Conservation (phyloP, 1,140 invertebrate species). For the Eriocheir sinensis region DNA sequence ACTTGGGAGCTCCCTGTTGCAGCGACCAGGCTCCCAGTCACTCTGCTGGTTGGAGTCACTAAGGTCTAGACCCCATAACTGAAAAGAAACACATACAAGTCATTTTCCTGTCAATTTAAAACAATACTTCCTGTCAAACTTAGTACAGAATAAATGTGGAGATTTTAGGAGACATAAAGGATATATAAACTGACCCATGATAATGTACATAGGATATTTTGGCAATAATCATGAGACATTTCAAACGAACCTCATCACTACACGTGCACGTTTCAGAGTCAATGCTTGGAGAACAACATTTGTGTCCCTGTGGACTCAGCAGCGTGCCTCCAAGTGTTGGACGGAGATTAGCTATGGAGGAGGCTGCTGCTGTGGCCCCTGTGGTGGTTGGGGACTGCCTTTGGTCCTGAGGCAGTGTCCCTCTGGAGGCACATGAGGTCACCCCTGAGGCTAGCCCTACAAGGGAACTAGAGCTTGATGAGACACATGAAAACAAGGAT, state of each 20-base stretch:
- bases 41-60: conserved; percentile 76
- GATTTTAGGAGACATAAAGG: background rate
- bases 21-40: conserved; percentile 68
- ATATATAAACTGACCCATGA: background rate
- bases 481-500: conserved; percentile 61
- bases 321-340: conserved; percentile 58
- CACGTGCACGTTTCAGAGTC: conserved; percentile 76
- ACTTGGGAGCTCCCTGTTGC: conserved; percentile 52
- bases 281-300: conserved; percentile 78
- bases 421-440: background rate
- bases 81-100: background rate
- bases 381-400: conserved; percentile 26
- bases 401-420: background rate
- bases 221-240: background rate
- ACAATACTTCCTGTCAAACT: background rate
- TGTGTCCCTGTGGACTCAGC: conserved; percentile 65
- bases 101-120: background rate
- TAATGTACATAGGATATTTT: background rate
- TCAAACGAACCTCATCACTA: conserved; percentile 74
- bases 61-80: conserved; percentile 73
- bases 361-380: conserved; percentile 12
- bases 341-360: conserved; percentile 55
- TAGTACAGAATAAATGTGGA: background rate
- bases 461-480: background rate
- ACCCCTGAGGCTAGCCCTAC: background rate